Evolutionary conservation across 2,113 vertebrate species (phyloP).

Genomic region (Formicarius rufipectus): DNA sequence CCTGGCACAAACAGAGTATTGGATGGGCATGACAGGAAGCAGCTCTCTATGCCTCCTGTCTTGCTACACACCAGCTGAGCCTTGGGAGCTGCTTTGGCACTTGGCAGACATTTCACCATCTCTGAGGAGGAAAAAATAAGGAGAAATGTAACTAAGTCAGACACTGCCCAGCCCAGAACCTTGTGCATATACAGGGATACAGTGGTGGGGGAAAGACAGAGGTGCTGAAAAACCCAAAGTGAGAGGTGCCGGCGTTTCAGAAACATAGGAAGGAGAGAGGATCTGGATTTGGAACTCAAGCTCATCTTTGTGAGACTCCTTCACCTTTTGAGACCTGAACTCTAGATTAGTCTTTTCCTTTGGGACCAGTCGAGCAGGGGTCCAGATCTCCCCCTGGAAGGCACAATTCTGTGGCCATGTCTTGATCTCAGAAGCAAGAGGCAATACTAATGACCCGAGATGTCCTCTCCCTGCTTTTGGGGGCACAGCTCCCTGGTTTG

Average conservation of each 20-base stretch:
- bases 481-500: neutral
- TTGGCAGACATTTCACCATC: conserved; percentile 84
- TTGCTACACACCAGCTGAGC: conserved; percentile 88
- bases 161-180: neutral
- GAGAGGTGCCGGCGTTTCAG: neutral
- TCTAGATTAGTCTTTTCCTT: neutral
- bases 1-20: conserved; percentile 90
- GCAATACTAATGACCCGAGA: neutral
- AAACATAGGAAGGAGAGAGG: neutral
- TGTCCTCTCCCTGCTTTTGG: neutral
- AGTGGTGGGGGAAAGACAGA: neutral
- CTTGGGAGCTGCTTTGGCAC: conserved; percentile 77
- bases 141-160: neutral
- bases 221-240: neutral
- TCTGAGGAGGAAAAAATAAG: conserved; percentile 76
- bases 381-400: neutral
- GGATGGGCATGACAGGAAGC: conserved; percentile 87
- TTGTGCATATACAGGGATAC: neutral
- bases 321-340: neutral
- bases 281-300: neutral
- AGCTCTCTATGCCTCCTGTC: conserved; percentile 84
- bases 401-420: neutral
- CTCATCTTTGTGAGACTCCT: neutral
- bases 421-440: neutral
- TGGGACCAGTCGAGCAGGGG: neutral